Percentiles rank a stretch among this genome's conserved stretches.
These are phyloP conservation scores for Tenebrio molitor DNA, from an alignment of 1,140 invertebrate genomes.

Conservation along the genomic window DNA sequence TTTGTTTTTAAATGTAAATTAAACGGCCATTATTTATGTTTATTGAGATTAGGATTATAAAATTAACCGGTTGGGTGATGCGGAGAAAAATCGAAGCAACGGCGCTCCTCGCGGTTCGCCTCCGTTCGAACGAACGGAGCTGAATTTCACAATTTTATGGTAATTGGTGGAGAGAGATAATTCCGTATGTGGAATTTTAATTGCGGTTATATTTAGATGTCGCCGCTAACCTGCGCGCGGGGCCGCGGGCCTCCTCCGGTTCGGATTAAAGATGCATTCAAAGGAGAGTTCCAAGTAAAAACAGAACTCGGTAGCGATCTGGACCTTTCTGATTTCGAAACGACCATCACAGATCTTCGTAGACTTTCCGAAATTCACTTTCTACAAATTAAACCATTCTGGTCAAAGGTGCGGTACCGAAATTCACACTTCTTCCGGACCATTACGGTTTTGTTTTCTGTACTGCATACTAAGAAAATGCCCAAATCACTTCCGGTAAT, in stretches of 20 bases:
- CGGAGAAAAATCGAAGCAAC: conserved; percentile 20
- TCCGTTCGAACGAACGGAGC: background rate
- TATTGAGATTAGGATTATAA: conserved; percentile 34
- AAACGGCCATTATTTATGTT: conserved; percentile 32
- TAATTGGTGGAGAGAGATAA: conserved; percentile 39
- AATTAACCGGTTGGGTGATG: conserved; percentile 19
- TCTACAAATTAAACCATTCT: too few relatives aligned
- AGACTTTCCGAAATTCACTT: too few relatives aligned
- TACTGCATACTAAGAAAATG: too few relatives aligned
- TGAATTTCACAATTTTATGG: conserved; percentile 38
- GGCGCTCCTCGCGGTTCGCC: conserved; percentile 3
- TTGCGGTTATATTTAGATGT: conserved; percentile 40
- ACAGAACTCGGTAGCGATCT: too few relatives aligned
- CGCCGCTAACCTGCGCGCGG: conserved; percentile 3
- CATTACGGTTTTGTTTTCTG: too few relatives aligned
- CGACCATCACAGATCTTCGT: too few relatives aligned
- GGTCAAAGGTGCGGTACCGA: too few relatives aligned
- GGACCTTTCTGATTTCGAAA: too few relatives aligned
- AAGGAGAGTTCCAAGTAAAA: too few relatives aligned
- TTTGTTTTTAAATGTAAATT: conserved; percentile 25
- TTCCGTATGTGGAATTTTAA: conserved; percentile 38
- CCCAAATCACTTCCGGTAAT: too few relatives aligned
- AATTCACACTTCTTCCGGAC: too few relatives aligned
- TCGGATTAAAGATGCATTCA: background rate
- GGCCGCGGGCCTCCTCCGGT: conserved; percentile 1